Evolutionary conservation across 2,888 invertebrate species (phyloP).

Genomic region (Acanthosepion lycidas): DNA sequence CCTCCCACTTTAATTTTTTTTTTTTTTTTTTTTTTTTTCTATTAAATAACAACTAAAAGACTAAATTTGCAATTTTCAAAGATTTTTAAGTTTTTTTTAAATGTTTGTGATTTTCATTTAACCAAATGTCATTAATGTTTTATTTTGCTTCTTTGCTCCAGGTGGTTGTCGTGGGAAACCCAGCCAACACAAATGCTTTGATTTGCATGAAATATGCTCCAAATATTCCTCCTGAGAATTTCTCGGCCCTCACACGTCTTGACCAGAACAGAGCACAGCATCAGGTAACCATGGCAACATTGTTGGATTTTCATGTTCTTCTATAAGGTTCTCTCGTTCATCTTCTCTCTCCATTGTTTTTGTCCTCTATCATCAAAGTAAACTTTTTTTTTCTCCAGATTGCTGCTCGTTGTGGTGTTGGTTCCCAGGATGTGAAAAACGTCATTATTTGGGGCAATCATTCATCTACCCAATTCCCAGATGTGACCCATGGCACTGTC

Average conservation of each 20-base stretch:
- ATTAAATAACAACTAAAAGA: no score
- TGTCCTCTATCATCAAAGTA: neutral
- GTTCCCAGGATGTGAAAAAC: conserved; percentile 84
- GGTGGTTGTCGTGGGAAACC: conserved; percentile 96
- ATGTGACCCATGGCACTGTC: conserved; percentile 80
- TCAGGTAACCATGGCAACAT: conserved; percentile 78
- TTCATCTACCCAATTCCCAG: conserved; percentile 98
- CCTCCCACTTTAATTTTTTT: no score
- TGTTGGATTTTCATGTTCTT: neutral
- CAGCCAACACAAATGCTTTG: conserved; percentile 98
- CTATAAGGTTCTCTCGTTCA: neutral
- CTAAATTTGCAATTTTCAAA: no score
- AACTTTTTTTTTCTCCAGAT: conserved; percentile 69
- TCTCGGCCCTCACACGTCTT: conserved; percentile 97
- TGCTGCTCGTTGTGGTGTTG: conserved; percentile 75
- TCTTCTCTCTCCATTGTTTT: neutral
- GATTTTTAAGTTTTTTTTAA: no score
- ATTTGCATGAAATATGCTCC: conserved; percentile 94
- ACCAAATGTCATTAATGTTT: no score
- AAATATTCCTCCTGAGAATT: conserved; percentile 95
- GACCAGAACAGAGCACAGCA: conserved; percentile 98
- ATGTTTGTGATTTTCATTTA: neutral
- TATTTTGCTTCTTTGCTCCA: conserved; percentile 56
- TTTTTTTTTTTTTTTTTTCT: no score
- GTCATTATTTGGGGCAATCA: conserved; percentile 99